Evolutionary conservation across 2,888 invertebrate species (phyloP), one percentile per base, ranked within the genome.

Genomic region (Dynastes tityus): DNA sequence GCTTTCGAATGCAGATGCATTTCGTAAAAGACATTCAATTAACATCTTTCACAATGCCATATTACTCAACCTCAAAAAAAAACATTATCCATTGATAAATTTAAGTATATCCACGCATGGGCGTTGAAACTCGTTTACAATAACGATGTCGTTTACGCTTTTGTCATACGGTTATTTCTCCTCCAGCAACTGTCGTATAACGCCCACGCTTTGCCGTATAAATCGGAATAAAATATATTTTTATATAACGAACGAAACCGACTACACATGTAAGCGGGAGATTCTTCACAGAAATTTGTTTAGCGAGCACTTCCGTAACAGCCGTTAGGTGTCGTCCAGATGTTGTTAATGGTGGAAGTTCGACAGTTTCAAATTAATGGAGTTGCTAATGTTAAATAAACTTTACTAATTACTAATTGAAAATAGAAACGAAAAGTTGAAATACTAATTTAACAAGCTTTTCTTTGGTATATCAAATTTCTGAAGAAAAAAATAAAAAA

Each of bases 191-290:
- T 61, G 29, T 61, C 27, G 29, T 6, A 29, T 27, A 6, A 2
- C 63, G n/a, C 63, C 63, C 63, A 63, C 63, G 63, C 13, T 29
- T 29, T 13, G 13, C 2, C 13, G 32, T 32, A 29, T 11, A 63
- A 63, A 63, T 32, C 13, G 32, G n/a, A 63, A 32, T 63, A 63
- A 63, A 63, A 63, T 29, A 32, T 11, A 32, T 27, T 63, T 58
- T 63, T 63, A 32, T 63, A 29, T 3, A 32, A 2, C 32, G 11
- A 32, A 6, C 29, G 13, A 9, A 32, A 32, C 32, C n/a, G n/a
- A 32, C 63, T 11, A 32, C 32, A 63, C 13, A 63, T 63, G 63
- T 11, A 63, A 1, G 32, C 32, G 8, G 22, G 16, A 58, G 5
- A 58, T 58, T 58, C 55, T 58, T 22, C 55, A 58, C 22, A 8